phyloP scores from a whole-genome alignment of 1,140 invertebrate genomes.

The Scylla paramamosain region DNA sequence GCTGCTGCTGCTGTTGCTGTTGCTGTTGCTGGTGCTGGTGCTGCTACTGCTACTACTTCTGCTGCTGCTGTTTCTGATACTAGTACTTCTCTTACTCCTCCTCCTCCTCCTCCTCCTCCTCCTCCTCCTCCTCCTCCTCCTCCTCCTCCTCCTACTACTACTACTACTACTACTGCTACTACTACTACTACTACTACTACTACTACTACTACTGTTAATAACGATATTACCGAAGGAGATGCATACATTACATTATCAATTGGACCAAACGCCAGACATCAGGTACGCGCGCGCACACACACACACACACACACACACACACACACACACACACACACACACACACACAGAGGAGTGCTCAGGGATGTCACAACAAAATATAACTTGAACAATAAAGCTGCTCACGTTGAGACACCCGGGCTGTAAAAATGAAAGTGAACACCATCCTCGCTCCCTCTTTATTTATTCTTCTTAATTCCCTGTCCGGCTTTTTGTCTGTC shows the following conservation, averaged over 20 bases:
- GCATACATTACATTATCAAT: not conserved
- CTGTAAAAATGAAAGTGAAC: constrained; percentile 7
- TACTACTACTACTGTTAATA: not conserved
- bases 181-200: not conserved
- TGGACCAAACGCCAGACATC: not conserved
- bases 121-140: too few species aligned
- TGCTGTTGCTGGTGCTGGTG: not conserved
- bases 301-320: constrained; percentile 20
- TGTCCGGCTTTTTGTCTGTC: too few species aligned
- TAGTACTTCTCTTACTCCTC: too few species aligned
- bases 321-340: constrained; percentile 20
- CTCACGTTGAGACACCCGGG: not conserved
- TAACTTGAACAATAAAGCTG: constrained; percentile 5
- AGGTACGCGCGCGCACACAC: not conserved
- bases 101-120: too few species aligned
- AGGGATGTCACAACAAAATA: constrained; percentile 13
- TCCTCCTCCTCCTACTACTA: not conserved
- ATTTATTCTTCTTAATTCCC: not conserved
- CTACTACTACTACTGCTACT: not conserved
- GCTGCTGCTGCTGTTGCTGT: not conserved
- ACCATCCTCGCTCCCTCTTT: not conserved
- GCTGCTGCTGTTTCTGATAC: too few species aligned
- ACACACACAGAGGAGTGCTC: not conserved
- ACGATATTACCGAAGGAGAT: not conserved
- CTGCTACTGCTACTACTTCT: too few species aligned